A percentile compares a stretch with the other conserved stretches of the same genome.
Conservation (phyloP, 1,140 invertebrate species). For the Oreohelix idahoensis region DNA sequence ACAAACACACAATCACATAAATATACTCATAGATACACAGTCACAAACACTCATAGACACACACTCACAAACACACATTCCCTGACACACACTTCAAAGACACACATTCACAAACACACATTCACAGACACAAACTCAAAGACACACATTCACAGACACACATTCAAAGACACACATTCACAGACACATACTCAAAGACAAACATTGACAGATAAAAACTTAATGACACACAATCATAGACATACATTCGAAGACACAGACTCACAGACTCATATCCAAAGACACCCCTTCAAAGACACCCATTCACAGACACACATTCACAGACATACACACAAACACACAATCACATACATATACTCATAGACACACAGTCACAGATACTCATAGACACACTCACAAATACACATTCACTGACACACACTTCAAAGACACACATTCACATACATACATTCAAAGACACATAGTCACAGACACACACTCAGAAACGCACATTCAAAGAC, state of each 20-base stretch:
- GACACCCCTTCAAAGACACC: not conserved
- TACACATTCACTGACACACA: slow-evolving; percentile 9
- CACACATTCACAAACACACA: no score
- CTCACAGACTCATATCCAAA: not conserved
- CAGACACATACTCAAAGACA: no score
- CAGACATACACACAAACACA: no score
- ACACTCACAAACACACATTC: not conserved
- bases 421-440: not conserved
- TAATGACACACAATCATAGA: not conserved
- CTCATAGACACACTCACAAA: not conserved
- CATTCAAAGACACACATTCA: no score
- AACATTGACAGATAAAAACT: no score
- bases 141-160: no score
- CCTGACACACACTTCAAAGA: not conserved
- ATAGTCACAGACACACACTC: no score
- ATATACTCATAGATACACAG: not conserved
- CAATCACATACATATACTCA: no score
- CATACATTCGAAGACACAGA: no score
- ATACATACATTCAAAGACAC: not conserved
- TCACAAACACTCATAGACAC: not conserved
- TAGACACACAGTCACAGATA: not conserved
- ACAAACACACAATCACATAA: no score
- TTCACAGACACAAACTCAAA: no score
- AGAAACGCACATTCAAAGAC: not conserved
- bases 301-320: not conserved